A percentile compares a stretch with the other conserved stretches of the same genome.
phyloP scores from a whole-genome alignment of 2,888 invertebrate genomes.

The Euphydryas editha region DNA sequence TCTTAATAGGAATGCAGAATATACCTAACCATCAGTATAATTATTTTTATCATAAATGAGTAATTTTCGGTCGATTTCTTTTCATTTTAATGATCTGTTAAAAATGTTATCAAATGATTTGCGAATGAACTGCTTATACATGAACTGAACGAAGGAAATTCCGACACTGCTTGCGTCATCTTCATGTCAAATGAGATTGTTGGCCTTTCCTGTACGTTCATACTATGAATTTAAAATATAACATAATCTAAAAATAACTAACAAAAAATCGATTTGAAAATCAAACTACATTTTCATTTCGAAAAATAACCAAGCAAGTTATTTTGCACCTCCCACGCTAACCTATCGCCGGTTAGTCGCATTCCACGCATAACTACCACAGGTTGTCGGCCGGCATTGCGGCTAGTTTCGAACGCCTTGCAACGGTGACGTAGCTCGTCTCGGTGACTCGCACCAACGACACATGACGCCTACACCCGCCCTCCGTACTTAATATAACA shows the following conservation, averaged over 20 bases:
- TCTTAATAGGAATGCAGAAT: no score
- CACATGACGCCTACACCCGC: constrained; percentile 28
- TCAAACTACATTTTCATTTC: constrained; percentile 57
- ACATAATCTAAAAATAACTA: constrained; percentile 1
- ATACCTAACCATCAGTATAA: no score
- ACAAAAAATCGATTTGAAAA: neutral
- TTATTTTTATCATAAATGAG: neutral
- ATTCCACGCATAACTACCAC: constrained; percentile 75
- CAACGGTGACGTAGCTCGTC: constrained; percentile 65
- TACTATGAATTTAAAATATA: neutral
- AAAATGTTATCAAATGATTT: constrained; percentile 8
- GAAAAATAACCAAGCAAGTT: constrained; percentile 52
- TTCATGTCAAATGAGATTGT: constrained; percentile 25
- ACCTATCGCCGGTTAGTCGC: constrained; percentile 70
- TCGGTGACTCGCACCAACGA: constrained; percentile 41
- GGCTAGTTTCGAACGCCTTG: constrained; percentile 72
- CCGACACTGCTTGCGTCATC: constrained; percentile 33
- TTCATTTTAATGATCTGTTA: neutral
- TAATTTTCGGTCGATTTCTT: neutral
- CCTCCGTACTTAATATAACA: constrained; percentile 32
- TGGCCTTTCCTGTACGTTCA: constrained; percentile 21
- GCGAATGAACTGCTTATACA: constrained; percentile 23
- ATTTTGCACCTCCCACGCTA: constrained; percentile 73
- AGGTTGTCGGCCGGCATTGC: constrained; percentile 74
- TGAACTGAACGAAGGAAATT: constrained; percentile 36